A percentile compares a stretch with the other conserved stretches of the same genome.
Conservation (phyloP, 2,113 vertebrate genomes). For the Aptenodytes forsteri region DNA sequence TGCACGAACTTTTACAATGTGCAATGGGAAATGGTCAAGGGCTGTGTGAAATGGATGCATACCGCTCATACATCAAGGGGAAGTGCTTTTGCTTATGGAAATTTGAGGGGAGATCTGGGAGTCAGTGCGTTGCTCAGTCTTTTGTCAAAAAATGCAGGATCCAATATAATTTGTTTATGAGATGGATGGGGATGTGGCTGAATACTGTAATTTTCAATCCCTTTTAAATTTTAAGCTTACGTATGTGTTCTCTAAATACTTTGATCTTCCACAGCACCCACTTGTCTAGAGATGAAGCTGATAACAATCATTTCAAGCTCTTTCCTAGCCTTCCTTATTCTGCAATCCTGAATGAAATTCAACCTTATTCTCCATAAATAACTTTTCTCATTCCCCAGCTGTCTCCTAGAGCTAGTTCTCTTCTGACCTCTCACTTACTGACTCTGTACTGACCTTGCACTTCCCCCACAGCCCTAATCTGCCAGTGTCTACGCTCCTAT, state of each 20-base stretch:
- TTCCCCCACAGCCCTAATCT: constrained; percentile 20
- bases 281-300: background rate
- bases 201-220: background rate
- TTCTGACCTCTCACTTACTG: constrained; percentile 40
- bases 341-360: constrained; percentile 29
- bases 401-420: constrained; percentile 4
- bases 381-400: constrained; percentile 37
- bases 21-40: background rate
- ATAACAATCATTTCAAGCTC: background rate
- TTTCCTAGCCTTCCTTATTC: background rate
- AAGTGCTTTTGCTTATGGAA: background rate
- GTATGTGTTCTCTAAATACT: background rate
- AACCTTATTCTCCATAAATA: constrained; percentile 45
- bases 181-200: background rate
- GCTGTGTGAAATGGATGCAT: background rate
- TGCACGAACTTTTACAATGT: rapidly evolving
- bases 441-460: constrained; percentile 30
- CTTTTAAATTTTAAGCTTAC: background rate
- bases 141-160: background rate
- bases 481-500: background rate
- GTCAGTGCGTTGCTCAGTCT: background rate
- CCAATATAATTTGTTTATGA: background rate
- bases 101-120: background rate
- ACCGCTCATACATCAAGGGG: background rate
- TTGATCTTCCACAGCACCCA: background rate